A percentile compares a stretch with the other conserved stretches of the same genome.
phyloP scores from a whole-genome alignment of 1,140 invertebrate genomes.

The Apocrypta bakeri region DNA sequence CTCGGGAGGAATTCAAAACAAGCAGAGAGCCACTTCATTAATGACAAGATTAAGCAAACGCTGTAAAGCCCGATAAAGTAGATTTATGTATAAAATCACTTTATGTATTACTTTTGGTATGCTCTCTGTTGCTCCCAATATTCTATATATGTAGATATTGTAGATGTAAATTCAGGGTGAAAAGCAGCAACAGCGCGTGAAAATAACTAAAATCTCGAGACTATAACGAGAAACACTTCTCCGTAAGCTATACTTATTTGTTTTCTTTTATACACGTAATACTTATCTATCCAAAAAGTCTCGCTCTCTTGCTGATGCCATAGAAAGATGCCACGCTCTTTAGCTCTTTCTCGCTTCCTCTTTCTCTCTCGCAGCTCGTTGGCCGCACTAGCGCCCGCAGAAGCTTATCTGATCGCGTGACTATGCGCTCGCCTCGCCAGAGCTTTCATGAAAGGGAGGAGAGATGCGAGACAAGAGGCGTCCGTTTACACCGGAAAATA shows the following conservation, averaged over 20 bases:
- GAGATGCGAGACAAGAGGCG: conserved; percentile 39
- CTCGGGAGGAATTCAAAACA: background rate
- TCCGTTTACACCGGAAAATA: conserved; percentile 44
- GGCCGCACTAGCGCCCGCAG: background rate
- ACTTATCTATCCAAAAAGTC: conserved; percentile 20
- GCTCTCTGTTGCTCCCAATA: too few relatives aligned
- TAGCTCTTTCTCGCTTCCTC: conserved; percentile 46
- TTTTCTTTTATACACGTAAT: conserved; percentile 47
- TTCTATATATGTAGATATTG: too few relatives aligned
- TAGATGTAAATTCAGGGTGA: too few relatives aligned
- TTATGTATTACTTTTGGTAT: too few relatives aligned
- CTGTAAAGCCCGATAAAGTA: conserved; percentile 4
- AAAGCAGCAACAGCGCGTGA: background rate
- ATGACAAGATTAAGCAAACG: background rate
- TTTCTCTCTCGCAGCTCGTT: conserved; percentile 46
- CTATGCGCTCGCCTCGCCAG: background rate
- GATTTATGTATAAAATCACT: background rate
- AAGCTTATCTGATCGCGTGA: conserved; percentile 49
- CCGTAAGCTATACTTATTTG: conserved; percentile 23
- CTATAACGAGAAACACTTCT: background rate
- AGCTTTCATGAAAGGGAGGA: conserved; percentile 32
- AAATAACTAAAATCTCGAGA: background rate
- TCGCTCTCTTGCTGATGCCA: background rate
- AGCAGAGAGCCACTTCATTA: background rate
- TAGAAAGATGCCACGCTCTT: background rate